phyloP scores from a whole-genome alignment of 53 echinoderm and acorn worm species.

The Mesocentrotus franciscanus region DNA sequence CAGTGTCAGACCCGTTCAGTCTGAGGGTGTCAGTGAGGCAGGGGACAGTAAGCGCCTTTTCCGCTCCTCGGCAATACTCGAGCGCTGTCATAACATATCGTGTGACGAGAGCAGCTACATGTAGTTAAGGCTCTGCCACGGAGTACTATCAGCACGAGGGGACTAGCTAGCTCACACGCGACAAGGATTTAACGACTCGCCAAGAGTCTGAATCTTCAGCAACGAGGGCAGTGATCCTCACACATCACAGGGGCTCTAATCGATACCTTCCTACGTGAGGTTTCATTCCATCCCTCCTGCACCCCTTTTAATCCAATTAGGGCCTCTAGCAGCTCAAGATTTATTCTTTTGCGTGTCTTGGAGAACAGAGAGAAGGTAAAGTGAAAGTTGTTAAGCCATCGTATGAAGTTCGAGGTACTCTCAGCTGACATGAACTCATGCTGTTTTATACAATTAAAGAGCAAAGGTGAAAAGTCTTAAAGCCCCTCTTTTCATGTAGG shows the following conservation, averaged over 20 bases:
- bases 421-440: neutral
- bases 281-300: neutral
- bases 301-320: conserved; percentile 26
- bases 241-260: conserved; percentile 39
- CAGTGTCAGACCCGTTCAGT: neutral
- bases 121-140: neutral
- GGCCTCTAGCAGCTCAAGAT: neutral
- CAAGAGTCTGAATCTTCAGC: neutral
- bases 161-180: conserved; percentile 9
- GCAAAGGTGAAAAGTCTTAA: neutral
- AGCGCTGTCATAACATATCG: neutral
- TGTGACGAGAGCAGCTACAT: neutral
- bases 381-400: neutral
- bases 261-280: conserved; percentile 28
- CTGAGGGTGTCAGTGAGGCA: neutral
- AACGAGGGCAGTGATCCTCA: conserved; percentile 26
- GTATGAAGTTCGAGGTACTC: neutral
- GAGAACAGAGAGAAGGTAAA: neutral
- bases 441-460: neutral
- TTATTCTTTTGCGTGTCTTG: neutral
- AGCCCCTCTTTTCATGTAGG: neutral
- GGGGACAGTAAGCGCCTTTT: conserved; percentile 3
- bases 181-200: conserved; percentile 19
- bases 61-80: neutral
- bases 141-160: neutral